Evolutionary conservation across 2,888 invertebrate genomes (phyloP), one percentile per base, ranked within the genome.

Genomic region (Zeuzera pyrina): DNA sequence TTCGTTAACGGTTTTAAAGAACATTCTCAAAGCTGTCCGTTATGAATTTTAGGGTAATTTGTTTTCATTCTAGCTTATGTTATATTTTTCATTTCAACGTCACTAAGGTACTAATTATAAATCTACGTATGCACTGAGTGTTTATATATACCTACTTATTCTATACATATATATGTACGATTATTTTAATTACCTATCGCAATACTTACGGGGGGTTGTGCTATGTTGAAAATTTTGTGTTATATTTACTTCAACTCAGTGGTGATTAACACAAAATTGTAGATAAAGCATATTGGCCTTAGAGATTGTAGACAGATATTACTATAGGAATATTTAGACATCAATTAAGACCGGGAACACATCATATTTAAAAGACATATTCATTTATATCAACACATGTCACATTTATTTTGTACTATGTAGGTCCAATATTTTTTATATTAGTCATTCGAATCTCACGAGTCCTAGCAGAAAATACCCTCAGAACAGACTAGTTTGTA

Each of bases 221-320:
- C 73, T 74, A 60, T 72, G 57, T 67, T 67, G 52, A 61, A 66
- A 42, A 56, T 74, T 76, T 76, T 78, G 76, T 78, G 74, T 77
- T 70, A 49, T 35, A 52, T 49, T 39, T 51, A 45, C 34, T 38
- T 38, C 35, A 41, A 32, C 42, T 46, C 41, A n/a, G n/a, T n/a
- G 31, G 16, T 13, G 32, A 15, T 14, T 60, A 64, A 76, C 77
- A 78, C 77, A 72, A 69, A 72, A 68, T 74, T 76, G 69, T 74
- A 78, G 73, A 77, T 77, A 74, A 71, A 76, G 77, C 77, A 55
- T 58, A 58, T 65, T 65, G 70, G 77, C 77, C 78, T 78, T 79
- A 79, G 79, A 54, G 49, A 54, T 61, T 51, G 65, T 76, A 74
- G 71, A 64, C 65, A 63, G 58, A 61, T 61, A 64, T 71, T 63